Conservation (phyloP, 2,888 invertebrate genomes). For the Meteorus colon region DNA sequence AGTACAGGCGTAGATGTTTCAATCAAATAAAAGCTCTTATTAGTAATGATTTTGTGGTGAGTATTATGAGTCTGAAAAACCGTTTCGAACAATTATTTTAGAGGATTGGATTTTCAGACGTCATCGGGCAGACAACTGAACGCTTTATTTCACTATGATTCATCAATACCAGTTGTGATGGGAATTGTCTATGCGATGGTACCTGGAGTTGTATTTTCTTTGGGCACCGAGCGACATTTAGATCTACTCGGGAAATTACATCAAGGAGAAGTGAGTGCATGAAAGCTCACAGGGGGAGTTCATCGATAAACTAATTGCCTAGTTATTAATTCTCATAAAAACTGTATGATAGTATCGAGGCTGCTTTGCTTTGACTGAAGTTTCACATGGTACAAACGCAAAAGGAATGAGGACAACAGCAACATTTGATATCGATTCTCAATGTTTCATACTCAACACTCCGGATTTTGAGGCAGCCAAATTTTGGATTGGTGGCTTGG, state of each 20-base stretch:
- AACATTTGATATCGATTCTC: constrained; percentile 84
- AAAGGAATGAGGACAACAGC: constrained; percentile 93
- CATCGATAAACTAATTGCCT: neutral
- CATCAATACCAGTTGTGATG: constrained; percentile 68
- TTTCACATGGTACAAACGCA: constrained; percentile 96
- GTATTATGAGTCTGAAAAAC: constrained; percentile 12
- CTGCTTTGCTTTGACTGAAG: constrained; percentile 93
- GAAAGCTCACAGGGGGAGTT: neutral
- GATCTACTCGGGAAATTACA: constrained; percentile 65
- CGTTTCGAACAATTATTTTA: neutral
- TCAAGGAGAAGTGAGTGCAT: constrained; percentile 64
- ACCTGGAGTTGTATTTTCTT: constrained; percentile 71
- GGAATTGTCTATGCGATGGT: constrained; percentile 73
- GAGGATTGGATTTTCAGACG: constrained; percentile 64
- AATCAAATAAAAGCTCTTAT: constrained; percentile 52
- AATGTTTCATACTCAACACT: constrained; percentile 91
- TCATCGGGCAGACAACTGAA: constrained; percentile 45
- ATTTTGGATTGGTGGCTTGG: constrained; percentile 96
- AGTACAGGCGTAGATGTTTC: constrained; percentile 78
- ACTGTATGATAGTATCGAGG: constrained; percentile 76
- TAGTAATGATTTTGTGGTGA: constrained; percentile 55
- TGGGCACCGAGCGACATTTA: constrained; percentile 74
- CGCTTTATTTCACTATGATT: constrained; percentile 67
- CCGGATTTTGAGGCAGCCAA: constrained; percentile 97
- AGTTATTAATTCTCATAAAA: neutral